Conservation (phyloP, 2,113 vertebrate species). For the Stigmatopora nigra region DNA sequence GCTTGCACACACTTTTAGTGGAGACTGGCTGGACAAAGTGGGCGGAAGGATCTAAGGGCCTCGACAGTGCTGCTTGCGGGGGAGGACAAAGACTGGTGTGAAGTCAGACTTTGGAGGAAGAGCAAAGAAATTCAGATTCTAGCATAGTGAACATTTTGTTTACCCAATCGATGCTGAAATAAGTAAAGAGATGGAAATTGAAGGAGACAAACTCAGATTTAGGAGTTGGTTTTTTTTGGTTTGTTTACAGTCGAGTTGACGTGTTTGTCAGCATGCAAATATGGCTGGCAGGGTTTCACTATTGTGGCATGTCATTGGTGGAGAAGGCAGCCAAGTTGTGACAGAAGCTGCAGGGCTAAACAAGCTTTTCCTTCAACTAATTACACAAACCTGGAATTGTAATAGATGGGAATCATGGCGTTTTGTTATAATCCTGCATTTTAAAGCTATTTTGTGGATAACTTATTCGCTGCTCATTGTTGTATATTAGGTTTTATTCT, state of each 20-base stretch:
- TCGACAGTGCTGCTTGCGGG: constrained; percentile 26
- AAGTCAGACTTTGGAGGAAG: constrained; percentile 32
- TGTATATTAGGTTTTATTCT: no score
- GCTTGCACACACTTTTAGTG: constrained; percentile 9
- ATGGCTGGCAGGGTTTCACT: constrained; percentile 22
- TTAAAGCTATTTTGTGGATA: neutral
- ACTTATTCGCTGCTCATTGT: neutral
- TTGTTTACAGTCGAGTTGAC: constrained; percentile 19
- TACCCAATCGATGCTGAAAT: constrained; percentile 7
- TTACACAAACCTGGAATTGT: constrained; percentile 12
- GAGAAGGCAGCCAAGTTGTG: constrained; percentile 22
- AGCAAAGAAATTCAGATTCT: constrained; percentile 14
- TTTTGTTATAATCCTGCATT: neutral
- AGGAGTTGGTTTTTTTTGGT: constrained; percentile 9
- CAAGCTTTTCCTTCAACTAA: constrained; percentile 15
- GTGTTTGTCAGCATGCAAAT: constrained; percentile 32
- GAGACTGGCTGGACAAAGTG: constrained; percentile 26
- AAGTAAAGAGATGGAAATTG: neutral
- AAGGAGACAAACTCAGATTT: constrained; percentile 4
- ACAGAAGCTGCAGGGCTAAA: constrained; percentile 34
- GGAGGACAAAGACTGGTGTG: constrained; percentile 40
- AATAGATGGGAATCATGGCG: neutral
- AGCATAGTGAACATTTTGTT: constrained; percentile 3
- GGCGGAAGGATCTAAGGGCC: constrained; percentile 44
- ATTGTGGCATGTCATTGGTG: constrained; percentile 23